Percentiles rank a stretch among this genome's conserved stretches.
These are phyloP conservation scores for Dione vanillae DNA, from an alignment of 2,888 invertebrate genomes.

Conservation along the genomic window DNA sequence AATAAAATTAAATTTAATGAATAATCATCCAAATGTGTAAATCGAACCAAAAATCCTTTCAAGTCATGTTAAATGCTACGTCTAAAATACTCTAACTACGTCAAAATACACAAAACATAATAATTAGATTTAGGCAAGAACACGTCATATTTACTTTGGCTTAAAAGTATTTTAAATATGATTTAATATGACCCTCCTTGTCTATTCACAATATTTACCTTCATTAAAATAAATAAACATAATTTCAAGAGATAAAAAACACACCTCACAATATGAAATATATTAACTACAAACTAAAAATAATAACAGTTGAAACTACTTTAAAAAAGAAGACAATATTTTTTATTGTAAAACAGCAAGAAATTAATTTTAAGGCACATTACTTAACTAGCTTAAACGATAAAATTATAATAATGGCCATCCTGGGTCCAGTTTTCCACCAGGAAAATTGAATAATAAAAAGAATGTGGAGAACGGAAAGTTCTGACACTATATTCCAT, in stretches of 20 bases:
- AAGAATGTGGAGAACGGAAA: no score
- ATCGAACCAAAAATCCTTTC: background rate
- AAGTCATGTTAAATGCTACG: background rate
- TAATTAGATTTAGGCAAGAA: background rate
- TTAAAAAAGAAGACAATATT: background rate
- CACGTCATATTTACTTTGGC: background rate
- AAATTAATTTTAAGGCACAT: background rate
- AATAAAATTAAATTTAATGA: no score
- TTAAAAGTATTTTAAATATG: background rate
- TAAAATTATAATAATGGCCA: background rate
- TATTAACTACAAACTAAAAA: no score
- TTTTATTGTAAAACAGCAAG: background rate
- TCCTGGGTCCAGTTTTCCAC: no score
- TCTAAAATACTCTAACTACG: no score
- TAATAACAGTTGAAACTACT: no score
- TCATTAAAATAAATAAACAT: conserved; percentile 10
- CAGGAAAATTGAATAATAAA: no score
- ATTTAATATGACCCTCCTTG: background rate
- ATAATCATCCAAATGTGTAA: background rate
- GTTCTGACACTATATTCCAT: no score
- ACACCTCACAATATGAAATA: no score
- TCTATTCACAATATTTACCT: background rate
- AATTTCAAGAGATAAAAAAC: background rate
- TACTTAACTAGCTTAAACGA: background rate
- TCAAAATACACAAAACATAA: background rate